phyloP scores from a whole-genome alignment of 1,140 invertebrate genomes.

The Eumaeus atala region DNA sequence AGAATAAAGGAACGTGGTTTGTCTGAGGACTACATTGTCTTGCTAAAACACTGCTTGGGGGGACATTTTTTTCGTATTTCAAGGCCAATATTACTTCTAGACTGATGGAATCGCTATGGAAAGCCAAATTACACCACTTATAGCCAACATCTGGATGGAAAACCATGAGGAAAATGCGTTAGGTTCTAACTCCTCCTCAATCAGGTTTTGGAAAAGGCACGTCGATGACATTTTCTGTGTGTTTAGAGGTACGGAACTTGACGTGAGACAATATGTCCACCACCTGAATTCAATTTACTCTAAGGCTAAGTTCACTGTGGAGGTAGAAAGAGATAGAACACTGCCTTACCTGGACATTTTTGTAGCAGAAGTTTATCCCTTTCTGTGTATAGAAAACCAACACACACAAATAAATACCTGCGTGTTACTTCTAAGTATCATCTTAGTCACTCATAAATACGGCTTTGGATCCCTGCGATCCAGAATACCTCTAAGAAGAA shows the following conservation, averaged over 20 bases:
- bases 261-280: not conserved
- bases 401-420: not conserved
- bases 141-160: slow-evolving; percentile 17
- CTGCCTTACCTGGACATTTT: not conserved
- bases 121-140: slow-evolving; percentile 9
- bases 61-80: slow-evolving; percentile 3
- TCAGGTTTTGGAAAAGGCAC: slow-evolving; percentile 7
- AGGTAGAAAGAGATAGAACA: not conserved
- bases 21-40: not conserved
- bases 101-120: slow-evolving; percentile 12
- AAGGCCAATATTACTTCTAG: slow-evolving; percentile 12
- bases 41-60: slow-evolving; percentile 1
- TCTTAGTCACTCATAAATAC: not conserved
- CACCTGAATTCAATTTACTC: slow-evolving; percentile 1
- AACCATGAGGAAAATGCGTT: slow-evolving; percentile 11
- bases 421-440: not conserved
- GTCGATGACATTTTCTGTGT: slow-evolving; percentile 7
- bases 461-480: too few species aligned
- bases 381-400: not conserved
- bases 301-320: not conserved
- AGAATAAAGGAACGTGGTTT: not conserved
- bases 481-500: too few species aligned
- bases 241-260: not conserved
- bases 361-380: not conserved
- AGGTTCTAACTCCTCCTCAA: not conserved